phyloP scores from a whole-genome alignment of 1,140 invertebrate genomes.

The Papilio aristodemus region DNA sequence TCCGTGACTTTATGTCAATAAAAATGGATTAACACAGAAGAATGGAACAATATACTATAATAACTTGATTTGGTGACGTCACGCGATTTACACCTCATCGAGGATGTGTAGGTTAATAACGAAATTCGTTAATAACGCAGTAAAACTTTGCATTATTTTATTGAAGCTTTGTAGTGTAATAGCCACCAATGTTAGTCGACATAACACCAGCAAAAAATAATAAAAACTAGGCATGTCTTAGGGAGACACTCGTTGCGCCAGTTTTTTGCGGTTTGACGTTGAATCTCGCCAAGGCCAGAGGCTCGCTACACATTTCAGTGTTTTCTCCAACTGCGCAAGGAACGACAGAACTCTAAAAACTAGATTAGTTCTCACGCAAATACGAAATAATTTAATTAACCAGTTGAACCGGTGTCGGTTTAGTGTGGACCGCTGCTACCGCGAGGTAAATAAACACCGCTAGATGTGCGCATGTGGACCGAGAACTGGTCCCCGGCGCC shows the following conservation, averaged over 20 bases:
- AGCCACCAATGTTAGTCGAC: neutral
- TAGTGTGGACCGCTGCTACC: neutral
- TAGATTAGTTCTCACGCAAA: conserved; percentile 10
- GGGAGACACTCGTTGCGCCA: neutral
- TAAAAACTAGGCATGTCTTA: neutral
- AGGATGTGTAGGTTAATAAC: neutral
- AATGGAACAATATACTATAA: conserved; percentile 6
- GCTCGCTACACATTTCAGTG: neutral
- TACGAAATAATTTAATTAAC: conserved; percentile 14
- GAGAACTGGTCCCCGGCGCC: conserved; percentile 10
- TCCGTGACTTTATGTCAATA: neutral
- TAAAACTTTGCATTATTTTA: neutral
- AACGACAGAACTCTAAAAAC: conserved; percentile 19
- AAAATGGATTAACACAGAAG: neutral
- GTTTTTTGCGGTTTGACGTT: neutral
- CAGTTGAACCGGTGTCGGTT: conserved; percentile 14
- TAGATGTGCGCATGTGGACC: neutral
- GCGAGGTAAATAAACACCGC: conserved; percentile 9
- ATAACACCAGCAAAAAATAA: neutral
- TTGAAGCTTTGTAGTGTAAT: neutral
- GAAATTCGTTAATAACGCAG: neutral
- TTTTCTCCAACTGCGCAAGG: neutral
- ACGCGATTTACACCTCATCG: neutral
- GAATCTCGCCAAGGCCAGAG: neutral
- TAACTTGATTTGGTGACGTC: neutral